Percentiles rank a stretch among this genome's conserved stretches.
These are phyloP conservation scores for Acrocephalus kingi DNA, from an alignment of 2,113 vertebrate genomes.

Conservation along the genomic window DNA sequence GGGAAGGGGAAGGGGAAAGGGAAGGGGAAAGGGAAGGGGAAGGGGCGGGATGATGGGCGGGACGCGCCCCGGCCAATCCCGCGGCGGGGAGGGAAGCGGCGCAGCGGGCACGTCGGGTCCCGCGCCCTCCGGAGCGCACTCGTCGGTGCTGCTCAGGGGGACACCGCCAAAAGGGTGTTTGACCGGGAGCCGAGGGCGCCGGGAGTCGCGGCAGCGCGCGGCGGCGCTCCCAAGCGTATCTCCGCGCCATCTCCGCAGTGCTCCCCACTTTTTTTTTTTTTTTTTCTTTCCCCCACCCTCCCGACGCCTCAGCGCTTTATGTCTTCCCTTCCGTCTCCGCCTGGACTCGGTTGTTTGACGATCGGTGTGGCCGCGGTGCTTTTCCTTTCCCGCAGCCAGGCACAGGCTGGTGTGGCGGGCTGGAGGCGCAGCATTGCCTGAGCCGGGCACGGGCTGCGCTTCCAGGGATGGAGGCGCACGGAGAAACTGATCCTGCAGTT, in stretches of 20 bases:
- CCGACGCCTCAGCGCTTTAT: fast-evolving
- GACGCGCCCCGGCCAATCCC: fast-evolving
- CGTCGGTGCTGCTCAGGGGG: fast-evolving
- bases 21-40: neutral
- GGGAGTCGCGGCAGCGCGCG: fast-evolving
- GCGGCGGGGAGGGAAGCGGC: neutral
- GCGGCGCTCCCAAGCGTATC: neutral
- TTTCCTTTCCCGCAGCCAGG: neutral
- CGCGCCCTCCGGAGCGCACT: fast-evolving
- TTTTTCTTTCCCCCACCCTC: fast-evolving
- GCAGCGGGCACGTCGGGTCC: neutral
- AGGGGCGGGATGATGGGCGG: neutral
- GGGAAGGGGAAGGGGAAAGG: neutral
- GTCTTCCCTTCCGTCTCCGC: neutral
- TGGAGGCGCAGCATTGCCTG: fast-evolving
- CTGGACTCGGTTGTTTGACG: fast-evolving
- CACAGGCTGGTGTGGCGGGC: neutral
- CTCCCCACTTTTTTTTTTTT: neutral
- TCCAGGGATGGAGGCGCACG: fast-evolving
- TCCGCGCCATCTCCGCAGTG: fast-evolving
- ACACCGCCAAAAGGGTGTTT: fast-evolving
- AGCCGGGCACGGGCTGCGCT: neutral
- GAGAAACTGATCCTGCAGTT: neutral
- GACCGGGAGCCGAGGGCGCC: fast-evolving
- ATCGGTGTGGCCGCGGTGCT: neutral